A percentile compares a stretch with the other conserved stretches of the same genome.
Evolutionary conservation across 37 sponge, comb jelly and placozoan species (phyloP).

Genomic region (Ephydatia muelleri): DNA sequence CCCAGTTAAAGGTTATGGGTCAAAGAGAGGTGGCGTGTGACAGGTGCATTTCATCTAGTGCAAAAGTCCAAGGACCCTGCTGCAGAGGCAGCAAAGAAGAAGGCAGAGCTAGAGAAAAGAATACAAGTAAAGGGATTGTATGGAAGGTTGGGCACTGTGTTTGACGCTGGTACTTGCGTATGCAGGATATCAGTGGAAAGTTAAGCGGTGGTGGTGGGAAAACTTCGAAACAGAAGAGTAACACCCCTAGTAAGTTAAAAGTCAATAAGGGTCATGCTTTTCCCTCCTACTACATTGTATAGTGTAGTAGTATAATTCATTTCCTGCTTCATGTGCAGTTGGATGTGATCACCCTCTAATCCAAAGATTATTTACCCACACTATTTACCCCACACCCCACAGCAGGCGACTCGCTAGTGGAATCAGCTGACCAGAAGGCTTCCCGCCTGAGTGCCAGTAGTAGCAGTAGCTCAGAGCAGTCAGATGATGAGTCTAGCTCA

Average conservation of each 20-base stretch:
- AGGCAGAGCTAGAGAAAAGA: conserved; percentile 83
- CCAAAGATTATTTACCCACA: background rate
- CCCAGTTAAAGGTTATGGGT: background rate
- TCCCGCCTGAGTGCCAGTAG: conserved; percentile 80
- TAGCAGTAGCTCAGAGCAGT: conserved; percentile 57
- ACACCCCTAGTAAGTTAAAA: background rate
- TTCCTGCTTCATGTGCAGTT: conserved; percentile 7
- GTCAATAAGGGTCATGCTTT: background rate
- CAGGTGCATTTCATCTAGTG: conserved; percentile 17
- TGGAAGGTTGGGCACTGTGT: background rate
- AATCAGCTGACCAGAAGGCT: conserved; percentile 15
- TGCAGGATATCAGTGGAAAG: conserved; percentile 73
- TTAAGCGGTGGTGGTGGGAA: conserved; percentile 13
- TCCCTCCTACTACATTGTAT: background rate
- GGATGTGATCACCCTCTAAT: too few relatives aligned
- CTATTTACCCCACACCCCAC: background rate
- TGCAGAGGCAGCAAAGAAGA: conserved; percentile 73
- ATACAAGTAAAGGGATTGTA: conserved; percentile 36
- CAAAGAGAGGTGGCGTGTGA: background rate
- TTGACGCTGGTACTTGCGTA: background rate
- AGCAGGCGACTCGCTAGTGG: background rate
- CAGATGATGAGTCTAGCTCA: conserved; percentile 63
- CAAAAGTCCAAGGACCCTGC: conserved; percentile 56
- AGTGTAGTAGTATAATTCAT: background rate
- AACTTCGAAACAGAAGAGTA: background rate